A percentile compares a stretch with the other conserved stretches of the same genome.
Conservation (phyloP, 2,113 vertebrate genomes). For the Morphnarchus princeps region DNA sequence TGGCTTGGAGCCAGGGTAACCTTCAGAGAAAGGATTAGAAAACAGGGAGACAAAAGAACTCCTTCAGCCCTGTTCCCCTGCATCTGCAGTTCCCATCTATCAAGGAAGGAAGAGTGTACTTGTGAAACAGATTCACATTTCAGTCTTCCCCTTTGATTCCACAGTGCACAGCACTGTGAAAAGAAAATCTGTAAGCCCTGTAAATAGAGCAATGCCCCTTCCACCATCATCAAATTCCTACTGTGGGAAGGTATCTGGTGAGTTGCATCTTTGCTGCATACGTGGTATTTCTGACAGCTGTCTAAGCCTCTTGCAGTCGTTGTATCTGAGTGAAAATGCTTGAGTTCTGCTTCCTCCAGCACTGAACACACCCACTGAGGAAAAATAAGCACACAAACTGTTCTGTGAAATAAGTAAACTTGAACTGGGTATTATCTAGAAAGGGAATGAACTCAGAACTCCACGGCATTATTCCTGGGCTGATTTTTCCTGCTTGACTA, state of each 20-base stretch:
- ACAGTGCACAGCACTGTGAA: not conserved
- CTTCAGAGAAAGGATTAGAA: conserved; percentile 16
- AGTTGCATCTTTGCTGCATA: not conserved
- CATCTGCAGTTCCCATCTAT: not conserved
- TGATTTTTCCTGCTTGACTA: not conserved
- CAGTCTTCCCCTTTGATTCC: not conserved
- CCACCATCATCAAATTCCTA: not conserved
- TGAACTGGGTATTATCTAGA: not conserved
- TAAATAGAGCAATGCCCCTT: not conserved
- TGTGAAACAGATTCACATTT: not conserved
- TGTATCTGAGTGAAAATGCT: not conserved
- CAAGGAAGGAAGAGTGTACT: conserved; percentile 9
- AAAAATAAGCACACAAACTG: not conserved
- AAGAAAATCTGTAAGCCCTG: not conserved
- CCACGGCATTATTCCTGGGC: not conserved
- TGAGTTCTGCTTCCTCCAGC: not conserved
- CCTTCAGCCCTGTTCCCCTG: not conserved
- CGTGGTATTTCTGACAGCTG: not conserved
- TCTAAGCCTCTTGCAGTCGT: not conserved
- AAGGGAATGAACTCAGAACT: not conserved
- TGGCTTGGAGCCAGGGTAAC: not conserved
- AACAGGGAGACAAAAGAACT: conserved; percentile 27
- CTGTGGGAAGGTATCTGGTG: not conserved
- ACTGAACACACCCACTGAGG: not conserved
- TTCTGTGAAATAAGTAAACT: not conserved